Conservation (phyloP, 2,113 vertebrate genomes). For the Noturus placidus region DNA sequence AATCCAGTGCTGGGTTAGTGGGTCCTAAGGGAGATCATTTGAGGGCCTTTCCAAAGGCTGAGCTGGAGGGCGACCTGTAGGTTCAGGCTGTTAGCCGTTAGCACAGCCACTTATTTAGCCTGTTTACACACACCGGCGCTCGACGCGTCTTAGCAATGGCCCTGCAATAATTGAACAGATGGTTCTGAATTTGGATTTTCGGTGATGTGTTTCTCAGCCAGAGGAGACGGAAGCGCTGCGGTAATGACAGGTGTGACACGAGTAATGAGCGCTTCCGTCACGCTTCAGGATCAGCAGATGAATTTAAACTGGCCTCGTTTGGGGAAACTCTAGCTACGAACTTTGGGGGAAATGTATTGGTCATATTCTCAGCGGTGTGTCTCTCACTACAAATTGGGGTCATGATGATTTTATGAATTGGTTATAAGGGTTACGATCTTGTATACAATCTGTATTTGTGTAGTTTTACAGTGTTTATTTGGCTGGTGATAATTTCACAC, state of each 20-base stretch:
- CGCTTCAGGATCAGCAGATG: constrained; percentile 28
- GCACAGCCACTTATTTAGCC: constrained; percentile 44
- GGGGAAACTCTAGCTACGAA: not conserved
- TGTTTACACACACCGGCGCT: constrained; percentile 46
- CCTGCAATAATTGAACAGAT: constrained; percentile 47
- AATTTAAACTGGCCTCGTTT: constrained; percentile 35
- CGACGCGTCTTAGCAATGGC: constrained; percentile 31
- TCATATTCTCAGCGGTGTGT: constrained; percentile 6
- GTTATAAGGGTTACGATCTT: not conserved
- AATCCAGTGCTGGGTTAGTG: constrained; percentile 51
- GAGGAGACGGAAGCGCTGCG: constrained; percentile 34
- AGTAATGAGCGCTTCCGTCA: constrained; percentile 38
- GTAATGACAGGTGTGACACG: constrained; percentile 47
- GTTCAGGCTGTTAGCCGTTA: constrained; percentile 50
- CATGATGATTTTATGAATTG: constrained; percentile 7
- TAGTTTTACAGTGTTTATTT: not conserved
- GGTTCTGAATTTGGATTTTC: constrained; percentile 31
- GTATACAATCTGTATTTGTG: not conserved
- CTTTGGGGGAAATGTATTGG: not conserved
- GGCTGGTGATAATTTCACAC: constrained; percentile 10
- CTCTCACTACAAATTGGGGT: constrained; percentile 15
- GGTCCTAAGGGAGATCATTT: constrained; percentile 58
- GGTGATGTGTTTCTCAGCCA: constrained; percentile 46
- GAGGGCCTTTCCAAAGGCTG: constrained; percentile 51
- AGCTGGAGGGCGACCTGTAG: constrained; percentile 58